Conservation (phyloP, 2,888 invertebrate species). For the Timandra comae region DNA sequence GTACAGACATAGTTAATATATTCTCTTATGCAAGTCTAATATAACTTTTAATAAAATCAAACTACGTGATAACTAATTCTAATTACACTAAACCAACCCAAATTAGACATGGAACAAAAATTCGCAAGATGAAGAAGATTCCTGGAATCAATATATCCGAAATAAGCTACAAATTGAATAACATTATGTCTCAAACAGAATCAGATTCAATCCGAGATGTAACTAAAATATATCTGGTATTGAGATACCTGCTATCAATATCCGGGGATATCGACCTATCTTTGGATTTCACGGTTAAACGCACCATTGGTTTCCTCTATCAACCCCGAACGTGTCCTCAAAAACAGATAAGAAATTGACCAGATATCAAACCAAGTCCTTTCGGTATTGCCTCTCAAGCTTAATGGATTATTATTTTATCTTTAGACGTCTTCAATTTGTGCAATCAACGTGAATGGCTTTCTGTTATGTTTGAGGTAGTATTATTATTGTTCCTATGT, state of each 20-base stretch:
- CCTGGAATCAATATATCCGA: too few species aligned
- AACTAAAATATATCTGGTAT: conserved; percentile 55
- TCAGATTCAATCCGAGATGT: conserved; percentile 28
- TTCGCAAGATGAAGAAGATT: too few species aligned
- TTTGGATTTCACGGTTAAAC: conserved; percentile 70
- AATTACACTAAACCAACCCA: too few species aligned
- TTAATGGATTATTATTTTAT: conserved; percentile 34
- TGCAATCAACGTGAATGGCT: conserved; percentile 22
- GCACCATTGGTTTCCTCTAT: conserved; percentile 62
- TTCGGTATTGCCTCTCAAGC: conserved; percentile 32
- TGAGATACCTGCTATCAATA: conserved; percentile 68
- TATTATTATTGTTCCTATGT: too few species aligned
- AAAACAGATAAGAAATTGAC: conserved; percentile 66
- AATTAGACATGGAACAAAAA: too few species aligned
- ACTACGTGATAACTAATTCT: too few species aligned
- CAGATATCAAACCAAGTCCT: conserved; percentile 51
- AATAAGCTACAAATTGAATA: too few species aligned
- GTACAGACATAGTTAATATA: too few species aligned
- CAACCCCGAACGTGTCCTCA: conserved; percentile 49
- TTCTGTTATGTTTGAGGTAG: too few species aligned
- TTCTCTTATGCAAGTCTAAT: too few species aligned
- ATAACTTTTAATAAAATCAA: too few species aligned
- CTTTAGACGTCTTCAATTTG: conserved; percentile 22
- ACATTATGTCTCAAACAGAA: conserved; percentile 34
- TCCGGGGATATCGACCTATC: conserved; percentile 63